A percentile compares a stretch with the other conserved stretches of the same genome.
These are phyloP conservation scores for Sminthurides bifidus DNA, from an alignment of 1,140 invertebrate genomes.

Conservation along the genomic window DNA sequence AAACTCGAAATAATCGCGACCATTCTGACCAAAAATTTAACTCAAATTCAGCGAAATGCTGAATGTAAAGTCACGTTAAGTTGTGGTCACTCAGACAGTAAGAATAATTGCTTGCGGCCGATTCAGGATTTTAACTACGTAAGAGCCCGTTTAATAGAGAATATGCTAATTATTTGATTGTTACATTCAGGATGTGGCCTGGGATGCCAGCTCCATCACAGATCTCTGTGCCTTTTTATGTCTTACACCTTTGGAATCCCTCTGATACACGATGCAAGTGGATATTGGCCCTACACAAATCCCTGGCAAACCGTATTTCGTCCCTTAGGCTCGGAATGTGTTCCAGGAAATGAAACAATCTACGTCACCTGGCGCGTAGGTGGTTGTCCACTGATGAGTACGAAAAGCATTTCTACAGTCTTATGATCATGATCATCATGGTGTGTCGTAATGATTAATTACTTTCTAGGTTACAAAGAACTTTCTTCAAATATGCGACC, in stretches of 20 bases:
- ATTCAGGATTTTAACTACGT: too few species aligned
- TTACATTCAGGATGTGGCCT: constrained; percentile 10
- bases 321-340: constrained; percentile 4
- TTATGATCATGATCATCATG: too few species aligned
- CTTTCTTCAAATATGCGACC: background rate
- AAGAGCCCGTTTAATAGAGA: too few species aligned
- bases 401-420: background rate
- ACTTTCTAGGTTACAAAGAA: background rate
- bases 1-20: too few species aligned
- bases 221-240: constrained; percentile 3
- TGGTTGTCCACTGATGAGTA: background rate
- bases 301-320: constrained; percentile 4
- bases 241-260: constrained; percentile 5
- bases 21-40: background rate
- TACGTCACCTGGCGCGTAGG: background rate
- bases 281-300: constrained; percentile 5
- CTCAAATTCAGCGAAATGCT: background rate
- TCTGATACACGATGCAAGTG: constrained; percentile 3
- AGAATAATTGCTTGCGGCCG: too few species aligned
- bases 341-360: background rate
- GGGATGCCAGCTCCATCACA: constrained; percentile 19
- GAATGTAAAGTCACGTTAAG: background rate
- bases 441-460: too few species aligned
- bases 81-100: too few species aligned
- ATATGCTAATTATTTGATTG: background rate